A percentile compares a stretch with the other conserved stretches of the same genome.
Evolutionary conservation across 2,797 vertebrate genomes (phyloP).

Genomic region (Sphenopsis melanotis): DNA sequence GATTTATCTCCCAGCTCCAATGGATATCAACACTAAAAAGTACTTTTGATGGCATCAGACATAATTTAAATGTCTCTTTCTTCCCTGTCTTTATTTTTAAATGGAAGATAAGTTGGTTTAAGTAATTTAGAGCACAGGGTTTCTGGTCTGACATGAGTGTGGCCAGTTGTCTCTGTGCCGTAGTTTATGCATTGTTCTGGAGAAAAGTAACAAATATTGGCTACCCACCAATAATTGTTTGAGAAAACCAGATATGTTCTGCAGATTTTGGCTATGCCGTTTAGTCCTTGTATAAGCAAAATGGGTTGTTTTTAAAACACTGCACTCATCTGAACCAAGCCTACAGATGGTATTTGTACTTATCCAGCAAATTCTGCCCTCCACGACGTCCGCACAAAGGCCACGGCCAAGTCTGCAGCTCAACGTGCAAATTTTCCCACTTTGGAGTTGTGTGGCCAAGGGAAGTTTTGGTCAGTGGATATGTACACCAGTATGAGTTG

Average conservation of each 20-base stretch:
- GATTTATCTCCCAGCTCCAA: neutral
- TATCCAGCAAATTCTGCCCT: constrained; percentile 1
- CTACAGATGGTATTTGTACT: neutral
- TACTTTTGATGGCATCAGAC: neutral
- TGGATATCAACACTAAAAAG: fast-evolving
- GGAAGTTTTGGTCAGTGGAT: neutral
- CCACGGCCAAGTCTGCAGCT: neutral
- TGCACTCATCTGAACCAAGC: neutral
- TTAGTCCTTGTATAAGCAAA: constrained; percentile 36
- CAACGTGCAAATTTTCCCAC: neutral
- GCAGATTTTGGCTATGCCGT: neutral
- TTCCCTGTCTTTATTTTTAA: neutral
- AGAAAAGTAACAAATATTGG: constrained; percentile 47
- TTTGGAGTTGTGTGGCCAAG: neutral
- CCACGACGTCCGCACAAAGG: neutral
- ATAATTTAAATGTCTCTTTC: neutral
- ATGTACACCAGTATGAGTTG: neutral
- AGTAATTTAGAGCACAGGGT: neutral
- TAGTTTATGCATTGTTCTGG: constrained; percentile 41
- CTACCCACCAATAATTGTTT: constrained; percentile 33
- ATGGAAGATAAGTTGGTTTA: neutral
- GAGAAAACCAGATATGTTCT: neutral
- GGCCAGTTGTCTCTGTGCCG: neutral
- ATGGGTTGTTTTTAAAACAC: constrained; percentile 41
- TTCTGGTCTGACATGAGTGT: neutral